Conservation (phyloP, 2,113 vertebrate species). For the Rhinopomastus cyanomelas region DNA sequence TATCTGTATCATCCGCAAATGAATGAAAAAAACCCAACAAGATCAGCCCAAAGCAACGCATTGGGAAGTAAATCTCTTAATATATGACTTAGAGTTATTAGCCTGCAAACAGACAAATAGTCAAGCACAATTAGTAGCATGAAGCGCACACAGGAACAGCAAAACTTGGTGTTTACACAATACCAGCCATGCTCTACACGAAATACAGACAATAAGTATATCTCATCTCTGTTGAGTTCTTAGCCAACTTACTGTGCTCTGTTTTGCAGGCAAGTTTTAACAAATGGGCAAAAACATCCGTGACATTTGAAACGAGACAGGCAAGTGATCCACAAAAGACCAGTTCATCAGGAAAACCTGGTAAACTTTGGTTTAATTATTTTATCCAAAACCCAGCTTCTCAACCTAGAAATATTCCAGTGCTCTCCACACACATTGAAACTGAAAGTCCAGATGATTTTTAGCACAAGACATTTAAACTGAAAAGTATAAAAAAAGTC, state of each 20-base stretch:
- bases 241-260: not conserved
- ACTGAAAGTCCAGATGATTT: not conserved
- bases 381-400: not conserved
- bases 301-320: not conserved
- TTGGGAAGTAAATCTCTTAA: not conserved
- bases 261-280: not conserved
- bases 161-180: not conserved
- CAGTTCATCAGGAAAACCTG: not conserved
- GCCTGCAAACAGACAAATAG: not conserved
- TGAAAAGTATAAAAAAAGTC: not conserved
- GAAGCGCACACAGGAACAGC: not conserved
- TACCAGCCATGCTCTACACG: not conserved
- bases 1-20: not conserved
- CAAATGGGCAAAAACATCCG: not conserved
- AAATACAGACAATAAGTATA: not conserved
- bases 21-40: not conserved
- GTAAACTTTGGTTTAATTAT: not conserved
- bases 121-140: not conserved
- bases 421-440: not conserved
- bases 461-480: not conserved
- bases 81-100: not conserved
- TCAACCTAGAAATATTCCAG: not conserved
- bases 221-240: not conserved
- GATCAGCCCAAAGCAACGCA: not conserved
- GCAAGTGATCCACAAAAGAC: not conserved